A percentile compares a stretch with the other conserved stretches of the same genome.
Conservation (phyloP, 1,140 invertebrate species). For the Pararge aegeria region DNA sequence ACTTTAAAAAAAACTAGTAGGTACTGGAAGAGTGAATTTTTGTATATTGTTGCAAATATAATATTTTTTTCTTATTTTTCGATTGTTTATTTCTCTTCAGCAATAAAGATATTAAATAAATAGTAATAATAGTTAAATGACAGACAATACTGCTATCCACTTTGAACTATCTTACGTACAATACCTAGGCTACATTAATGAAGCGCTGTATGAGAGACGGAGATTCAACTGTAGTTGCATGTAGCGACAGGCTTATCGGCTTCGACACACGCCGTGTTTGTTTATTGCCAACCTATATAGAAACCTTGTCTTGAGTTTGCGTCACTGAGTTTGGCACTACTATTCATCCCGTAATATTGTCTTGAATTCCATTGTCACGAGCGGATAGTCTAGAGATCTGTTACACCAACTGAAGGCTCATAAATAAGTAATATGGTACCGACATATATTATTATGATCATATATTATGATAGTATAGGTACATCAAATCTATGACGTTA, state of each 20-base stretch:
- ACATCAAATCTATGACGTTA: too few species aligned
- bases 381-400: not conserved
- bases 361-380: not conserved
- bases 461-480: too few species aligned
- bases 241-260: slow-evolving; percentile 61
- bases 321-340: not conserved
- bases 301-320: not conserved
- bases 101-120: too few species aligned
- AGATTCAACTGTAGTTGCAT: slow-evolving; percentile 35
- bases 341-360: not conserved
- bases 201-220: slow-evolving; percentile 19
- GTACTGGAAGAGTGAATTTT: too few species aligned
- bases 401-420: too few species aligned
- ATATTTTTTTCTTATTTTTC: too few species aligned
- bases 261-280: slow-evolving; percentile 64
- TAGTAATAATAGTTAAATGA: too few species aligned
- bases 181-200: slow-evolving; percentile 4
- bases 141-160: not conserved
- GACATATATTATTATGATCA: too few species aligned
- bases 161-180: not conserved
- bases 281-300: slow-evolving; percentile 45
- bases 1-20: too few species aligned
- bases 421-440: too few species aligned
- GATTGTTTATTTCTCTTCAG: too few species aligned
- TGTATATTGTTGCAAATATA: too few species aligned